Evolutionary conservation across 2,113 vertebrate genomes (phyloP), one percentile per base, ranked within the genome.

Genomic region (Oryctolagus cuniculus): DNA sequence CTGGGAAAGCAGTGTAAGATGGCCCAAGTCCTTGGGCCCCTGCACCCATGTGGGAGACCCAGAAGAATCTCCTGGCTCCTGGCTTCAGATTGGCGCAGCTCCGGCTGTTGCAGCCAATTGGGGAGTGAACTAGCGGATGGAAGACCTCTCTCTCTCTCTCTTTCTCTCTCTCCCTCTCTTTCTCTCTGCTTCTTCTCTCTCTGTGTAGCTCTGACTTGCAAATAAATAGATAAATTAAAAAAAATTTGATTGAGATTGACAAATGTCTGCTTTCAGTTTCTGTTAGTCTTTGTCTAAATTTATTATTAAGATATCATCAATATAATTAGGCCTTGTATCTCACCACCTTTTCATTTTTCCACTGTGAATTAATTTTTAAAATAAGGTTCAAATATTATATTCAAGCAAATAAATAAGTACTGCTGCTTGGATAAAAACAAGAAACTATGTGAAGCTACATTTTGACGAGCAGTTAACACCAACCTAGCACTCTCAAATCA

Each of bases 381-480:
- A 85, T 77, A 92, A 94, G 61, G 13, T 93, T 95, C 87, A 95
- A 92, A 81, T 83, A 66, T 49, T 81, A n/a, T 29, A 72, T 77
- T 25, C 69, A 93, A 95, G 81, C 88, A 74, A 63, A 55, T 91
- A 94, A 83, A 95, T 67, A 94, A 38, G 92, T 75, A 55, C 31
- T 73, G 31, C 6, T 87, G 19, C 51, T 86, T 95, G n/a, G 61
- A 89, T 86, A 94, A 92, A 92, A 44, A 21, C 44, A 94, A 89
- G 75, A 85, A 94, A 29, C 69, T 27, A 80, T 36, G 21, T 63
- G 21, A 95, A 85, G 31, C 49, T 86, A 92, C 90, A 70, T 27
- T 85, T 91, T 81, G 49, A 69, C 36, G 86, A 51, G 34, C 55
- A 89, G 10, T 85, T 44, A 73, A 51, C 51, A 53, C 22, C 25